Evolutionary conservation across 1,140 invertebrate genomes (phyloP).

Genomic region (Brachionus rubens): DNA sequence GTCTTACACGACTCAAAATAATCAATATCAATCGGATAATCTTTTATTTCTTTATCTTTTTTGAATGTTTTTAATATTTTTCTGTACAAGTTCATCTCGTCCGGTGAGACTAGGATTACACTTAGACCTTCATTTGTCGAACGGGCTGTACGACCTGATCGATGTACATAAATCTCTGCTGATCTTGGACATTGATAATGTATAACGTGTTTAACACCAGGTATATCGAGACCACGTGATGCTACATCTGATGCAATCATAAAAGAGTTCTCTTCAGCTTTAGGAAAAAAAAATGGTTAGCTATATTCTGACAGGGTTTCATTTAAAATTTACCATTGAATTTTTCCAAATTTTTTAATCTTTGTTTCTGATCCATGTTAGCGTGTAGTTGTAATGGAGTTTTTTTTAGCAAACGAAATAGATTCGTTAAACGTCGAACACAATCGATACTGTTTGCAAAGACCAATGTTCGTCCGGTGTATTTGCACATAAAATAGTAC

Average conservation of each 20-base stretch:
- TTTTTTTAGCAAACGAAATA: conserved; percentile 76
- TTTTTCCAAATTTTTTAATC: conserved; percentile 86
- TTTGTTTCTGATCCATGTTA: conserved; percentile 87
- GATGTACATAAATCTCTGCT: conserved; percentile 90
- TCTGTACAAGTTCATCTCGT: conserved; percentile 74
- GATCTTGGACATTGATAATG: conserved; percentile 95
- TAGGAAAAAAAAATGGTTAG: background rate
- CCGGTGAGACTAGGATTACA: conserved; percentile 82
- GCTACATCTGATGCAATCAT: conserved; percentile 96
- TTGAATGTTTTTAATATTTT: conserved; percentile 63
- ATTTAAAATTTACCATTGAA: conserved; percentile 68
- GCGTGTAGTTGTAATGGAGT: conserved; percentile 82
- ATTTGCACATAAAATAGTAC: conserved; percentile 81
- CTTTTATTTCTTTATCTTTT: conserved; percentile 30
- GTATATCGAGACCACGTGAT: conserved; percentile 90
- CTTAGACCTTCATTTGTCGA: conserved; percentile 82
- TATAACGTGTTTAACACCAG: conserved; percentile 85
- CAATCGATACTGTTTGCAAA: conserved; percentile 96
- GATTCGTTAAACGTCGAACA: conserved; percentile 74
- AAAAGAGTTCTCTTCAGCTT: conserved; percentile 64
- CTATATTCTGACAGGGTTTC: background rate
- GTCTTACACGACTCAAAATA: background rate
- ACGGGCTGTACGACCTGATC: conserved; percentile 90
- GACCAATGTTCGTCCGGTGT: conserved; percentile 83
- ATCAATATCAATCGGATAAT: conserved; percentile 43